phyloP scores from a whole-genome alignment of 2,113 vertebrate species.

The Butastur rufipennis region DNA sequence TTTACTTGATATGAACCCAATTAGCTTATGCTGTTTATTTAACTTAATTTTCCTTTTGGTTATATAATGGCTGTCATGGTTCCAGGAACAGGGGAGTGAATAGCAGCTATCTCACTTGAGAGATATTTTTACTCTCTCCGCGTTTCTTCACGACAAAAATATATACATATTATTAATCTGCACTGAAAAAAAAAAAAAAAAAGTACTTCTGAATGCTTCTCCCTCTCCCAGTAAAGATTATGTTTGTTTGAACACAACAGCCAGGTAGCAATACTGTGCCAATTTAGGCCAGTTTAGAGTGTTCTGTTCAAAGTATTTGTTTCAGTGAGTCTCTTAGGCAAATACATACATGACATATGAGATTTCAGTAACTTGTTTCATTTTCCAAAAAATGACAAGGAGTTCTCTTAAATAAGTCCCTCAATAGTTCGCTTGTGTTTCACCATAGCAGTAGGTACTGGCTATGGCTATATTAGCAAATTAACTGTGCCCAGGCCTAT shows the following conservation, averaged over 20 bases:
- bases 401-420: neutral
- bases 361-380: neutral
- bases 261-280: neutral
- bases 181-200: neutral
- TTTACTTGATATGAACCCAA: conserved; percentile 18
- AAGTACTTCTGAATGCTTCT: neutral
- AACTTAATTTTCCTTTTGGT: conserved; percentile 13
- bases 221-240: neutral
- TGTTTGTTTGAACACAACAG: neutral
- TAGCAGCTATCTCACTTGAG: conserved; percentile 27
- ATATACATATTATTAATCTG: conserved; percentile 17
- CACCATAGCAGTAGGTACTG: neutral
- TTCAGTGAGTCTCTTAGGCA: neutral
- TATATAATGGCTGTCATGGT: conserved; percentile 50
- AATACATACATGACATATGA: neutral
- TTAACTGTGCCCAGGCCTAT: neutral
- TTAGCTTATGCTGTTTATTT: conserved; percentile 42
- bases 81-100: conserved; percentile 39
- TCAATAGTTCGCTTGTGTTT: neutral
- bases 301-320: neutral
- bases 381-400: neutral
- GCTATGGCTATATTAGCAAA: neutral
- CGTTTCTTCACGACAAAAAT: conserved; percentile 24
- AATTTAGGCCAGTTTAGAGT: neutral
- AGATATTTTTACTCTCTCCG: conserved; percentile 34